Evolutionary conservation across 1,140 invertebrate genomes (phyloP).

Genomic region (Caligus rogercresseyi): DNA sequence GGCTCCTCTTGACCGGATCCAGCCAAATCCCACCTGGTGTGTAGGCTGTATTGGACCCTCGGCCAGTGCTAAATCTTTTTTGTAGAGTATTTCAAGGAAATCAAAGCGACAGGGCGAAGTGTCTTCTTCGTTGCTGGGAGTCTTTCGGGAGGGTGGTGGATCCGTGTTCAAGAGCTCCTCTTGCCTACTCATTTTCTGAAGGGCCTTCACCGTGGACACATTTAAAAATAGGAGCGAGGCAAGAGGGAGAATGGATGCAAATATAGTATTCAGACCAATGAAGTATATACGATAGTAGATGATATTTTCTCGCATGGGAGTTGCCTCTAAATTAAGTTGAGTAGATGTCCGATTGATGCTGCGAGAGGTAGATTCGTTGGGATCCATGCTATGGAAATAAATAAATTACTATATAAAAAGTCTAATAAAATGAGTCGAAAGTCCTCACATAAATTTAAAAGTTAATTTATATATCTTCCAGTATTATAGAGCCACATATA

Average conservation of each 20-base stretch:
- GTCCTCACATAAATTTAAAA: no score
- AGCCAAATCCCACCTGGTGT: background rate
- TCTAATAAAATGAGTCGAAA: no score
- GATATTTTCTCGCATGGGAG: background rate
- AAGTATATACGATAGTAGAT: slow-evolving; percentile 9
- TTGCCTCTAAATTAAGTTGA: background rate
- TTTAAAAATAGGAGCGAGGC: slow-evolving; percentile 7
- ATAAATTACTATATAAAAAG: background rate
- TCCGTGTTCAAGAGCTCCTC: background rate
- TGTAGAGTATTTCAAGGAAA: background rate
- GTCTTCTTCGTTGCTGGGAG: background rate
- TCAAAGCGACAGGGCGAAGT: background rate
- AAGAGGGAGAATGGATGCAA: slow-evolving; percentile 6
- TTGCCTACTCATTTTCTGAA: slow-evolving; percentile 8
- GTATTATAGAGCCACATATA: no score
- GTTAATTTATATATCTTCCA: no score
- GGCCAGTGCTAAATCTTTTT: background rate
- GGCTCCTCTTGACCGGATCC: slow-evolving; percentile 1
- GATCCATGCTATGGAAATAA: background rate
- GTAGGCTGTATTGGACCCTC: background rate
- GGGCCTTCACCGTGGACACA: background rate
- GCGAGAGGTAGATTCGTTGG: background rate
- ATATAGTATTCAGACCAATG: slow-evolving; percentile 6
- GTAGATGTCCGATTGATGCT: background rate
- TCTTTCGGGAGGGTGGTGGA: background rate